phyloP scores from a whole-genome alignment of 1,140 invertebrate species.

The Drosophila micromelanica region DNA sequence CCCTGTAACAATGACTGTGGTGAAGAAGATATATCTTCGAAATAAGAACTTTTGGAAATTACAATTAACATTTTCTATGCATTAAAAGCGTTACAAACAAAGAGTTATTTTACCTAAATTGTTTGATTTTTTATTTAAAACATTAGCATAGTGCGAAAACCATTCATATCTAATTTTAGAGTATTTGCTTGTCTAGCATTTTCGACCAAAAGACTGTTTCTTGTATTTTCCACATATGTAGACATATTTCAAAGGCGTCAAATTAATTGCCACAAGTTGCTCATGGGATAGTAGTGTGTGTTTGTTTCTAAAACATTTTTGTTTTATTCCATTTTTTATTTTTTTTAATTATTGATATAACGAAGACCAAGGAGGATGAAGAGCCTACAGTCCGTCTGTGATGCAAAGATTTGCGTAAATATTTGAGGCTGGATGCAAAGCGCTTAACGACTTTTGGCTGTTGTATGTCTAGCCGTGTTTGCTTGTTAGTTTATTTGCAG shows the following conservation, averaged over 20 bases:
- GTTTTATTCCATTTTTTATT: constrained; percentile 5
- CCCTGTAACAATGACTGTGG: background rate
- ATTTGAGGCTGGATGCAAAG: constrained; percentile 46
- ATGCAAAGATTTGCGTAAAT: constrained; percentile 46
- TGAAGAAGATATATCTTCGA: too few relatives aligned
- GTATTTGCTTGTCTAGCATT: background rate
- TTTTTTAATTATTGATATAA: constrained; percentile 43
- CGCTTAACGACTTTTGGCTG: constrained; percentile 52
- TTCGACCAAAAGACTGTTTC: background rate
- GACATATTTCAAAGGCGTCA: constrained; percentile 55
- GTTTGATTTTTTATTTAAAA: too few relatives aligned
- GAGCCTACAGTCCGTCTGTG: constrained; percentile 6
- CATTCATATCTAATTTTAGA: too few relatives aligned
- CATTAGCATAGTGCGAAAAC: too few relatives aligned
- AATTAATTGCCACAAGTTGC: constrained; percentile 70
- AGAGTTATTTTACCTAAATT: too few relatives aligned
- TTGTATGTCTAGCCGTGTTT: constrained; percentile 42
- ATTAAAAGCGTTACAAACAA: too few relatives aligned
- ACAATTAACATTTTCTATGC: too few relatives aligned
- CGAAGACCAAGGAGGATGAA: background rate
- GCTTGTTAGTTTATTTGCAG: constrained; percentile 33
- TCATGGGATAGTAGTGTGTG: constrained; percentile 35
- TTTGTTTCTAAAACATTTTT: constrained; percentile 38
- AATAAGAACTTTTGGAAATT: too few relatives aligned
- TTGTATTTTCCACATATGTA: constrained; percentile 42